Percentiles rank a stretch among this genome's conserved stretches.
phyloP scores from a whole-genome alignment of 2,797 vertebrate species.

The Arctocebus calabarensis region DNA sequence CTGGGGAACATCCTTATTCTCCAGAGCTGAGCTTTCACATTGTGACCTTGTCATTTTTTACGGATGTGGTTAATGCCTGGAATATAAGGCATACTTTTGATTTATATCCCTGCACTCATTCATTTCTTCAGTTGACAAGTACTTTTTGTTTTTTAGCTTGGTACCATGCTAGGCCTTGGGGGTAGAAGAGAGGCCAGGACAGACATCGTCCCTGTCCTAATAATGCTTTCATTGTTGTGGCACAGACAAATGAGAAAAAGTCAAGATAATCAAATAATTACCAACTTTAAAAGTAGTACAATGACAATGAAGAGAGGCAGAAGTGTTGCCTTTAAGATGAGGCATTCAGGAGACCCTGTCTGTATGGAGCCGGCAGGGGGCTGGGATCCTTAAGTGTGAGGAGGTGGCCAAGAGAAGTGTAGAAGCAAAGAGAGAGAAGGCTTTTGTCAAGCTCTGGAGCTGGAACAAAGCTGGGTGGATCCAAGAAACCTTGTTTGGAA shows the following conservation, averaged over 20 bases:
- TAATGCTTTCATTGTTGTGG: conserved; percentile 6
- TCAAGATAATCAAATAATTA: neutral
- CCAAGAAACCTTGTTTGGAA: neutral
- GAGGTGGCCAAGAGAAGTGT: neutral
- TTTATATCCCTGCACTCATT: neutral
- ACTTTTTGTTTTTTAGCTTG: conserved; percentile 29
- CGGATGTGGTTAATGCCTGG: neutral
- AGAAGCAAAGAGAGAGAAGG: neutral
- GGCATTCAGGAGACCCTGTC: neutral
- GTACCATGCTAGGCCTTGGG: neutral
- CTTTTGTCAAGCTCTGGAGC: neutral
- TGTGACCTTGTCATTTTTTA: neutral
- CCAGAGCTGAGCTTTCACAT: neutral
- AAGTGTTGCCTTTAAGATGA: neutral
- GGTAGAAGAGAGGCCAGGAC: conserved; percentile 1
- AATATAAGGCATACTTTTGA: neutral
- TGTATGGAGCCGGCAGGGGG: neutral
- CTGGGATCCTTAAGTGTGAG: neutral
- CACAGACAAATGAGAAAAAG: neutral
- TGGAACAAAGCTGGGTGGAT: neutral
- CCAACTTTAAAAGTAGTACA: neutral
- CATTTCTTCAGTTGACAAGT: conserved; percentile 20
- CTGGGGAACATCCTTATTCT: neutral
- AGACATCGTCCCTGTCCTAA: neutral
- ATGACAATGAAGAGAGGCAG: neutral